Evolutionary conservation across 2,113 vertebrate species (phyloP).

Genomic region (Oostethus manadensis): DNA sequence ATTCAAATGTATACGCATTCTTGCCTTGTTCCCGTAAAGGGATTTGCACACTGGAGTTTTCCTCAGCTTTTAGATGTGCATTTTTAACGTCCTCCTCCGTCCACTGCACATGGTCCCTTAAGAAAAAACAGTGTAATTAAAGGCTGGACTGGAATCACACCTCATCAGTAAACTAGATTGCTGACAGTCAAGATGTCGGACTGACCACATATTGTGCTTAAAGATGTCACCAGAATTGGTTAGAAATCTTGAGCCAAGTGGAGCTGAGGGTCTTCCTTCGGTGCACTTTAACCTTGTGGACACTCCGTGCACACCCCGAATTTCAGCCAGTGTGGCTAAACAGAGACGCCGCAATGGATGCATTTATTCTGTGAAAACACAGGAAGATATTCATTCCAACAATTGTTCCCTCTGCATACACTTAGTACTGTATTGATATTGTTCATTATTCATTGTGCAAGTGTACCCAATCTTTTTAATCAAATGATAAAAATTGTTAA

Average conservation of each 20-base stretch:
- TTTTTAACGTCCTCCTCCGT: slow-evolving; percentile 78
- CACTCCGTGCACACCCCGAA: slow-evolving; percentile 41
- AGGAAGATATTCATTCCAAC: slow-evolving; percentile 3
- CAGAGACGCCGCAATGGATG: slow-evolving; percentile 62
- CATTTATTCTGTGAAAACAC: slow-evolving; percentile 59
- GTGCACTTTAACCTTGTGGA: slow-evolving; percentile 65
- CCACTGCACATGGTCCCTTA: slow-evolving; percentile 91
- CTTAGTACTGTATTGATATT: not conserved
- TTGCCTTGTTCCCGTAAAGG: slow-evolving; percentile 77
- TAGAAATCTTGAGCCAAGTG: slow-evolving; percentile 84
- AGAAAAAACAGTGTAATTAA: not conserved
- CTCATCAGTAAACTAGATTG: not conserved
- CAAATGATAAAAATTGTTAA: too few species aligned
- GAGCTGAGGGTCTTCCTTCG: slow-evolving; percentile 68
- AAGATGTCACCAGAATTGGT: slow-evolving; percentile 79
- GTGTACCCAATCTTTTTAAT: not conserved
- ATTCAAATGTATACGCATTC: slow-evolving; percentile 2
- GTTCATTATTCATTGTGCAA: not conserved
- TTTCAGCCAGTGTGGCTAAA: slow-evolving; percentile 56
- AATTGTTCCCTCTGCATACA: not conserved
- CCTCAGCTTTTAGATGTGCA: slow-evolving; percentile 72
- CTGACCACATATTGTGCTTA: slow-evolving; percentile 91
- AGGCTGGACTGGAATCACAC: not conserved
- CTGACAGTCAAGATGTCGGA: not conserved
- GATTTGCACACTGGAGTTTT: slow-evolving; percentile 78